Evolutionary conservation across 1,140 invertebrate species (phyloP), one percentile per base, ranked within the genome.

Genomic region (Drosophila ficusphila): DNA sequence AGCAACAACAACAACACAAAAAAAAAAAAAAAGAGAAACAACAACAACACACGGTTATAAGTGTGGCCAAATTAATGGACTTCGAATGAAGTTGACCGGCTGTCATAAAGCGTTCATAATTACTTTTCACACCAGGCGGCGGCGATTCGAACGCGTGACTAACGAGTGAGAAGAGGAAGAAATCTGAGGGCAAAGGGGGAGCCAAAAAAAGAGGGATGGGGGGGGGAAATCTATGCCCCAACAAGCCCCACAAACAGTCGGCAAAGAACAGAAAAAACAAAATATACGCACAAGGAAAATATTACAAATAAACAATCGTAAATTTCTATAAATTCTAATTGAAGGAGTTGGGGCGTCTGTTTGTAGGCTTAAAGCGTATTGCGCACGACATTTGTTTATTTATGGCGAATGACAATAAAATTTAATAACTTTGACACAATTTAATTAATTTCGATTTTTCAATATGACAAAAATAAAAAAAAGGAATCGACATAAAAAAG

Each of bases 71-170:
- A 76, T 76, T 79, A 86, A 85, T 86, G 81, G 76, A 76, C 67
- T 65, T 65, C 56, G 67, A 86, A 85, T 85, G 72, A 76, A 86
- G 81, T 85, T 85, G 81, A 79, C 67, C 81, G 76, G 61, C 76
- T 79, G 81, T 86, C 81, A 85, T 79, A 85, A 86, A 85, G 81
- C 82, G 72, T 52, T 61, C 60, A 86, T 85, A 86, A 86, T 86
- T 85, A 85, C 76, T 76, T 76, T 86, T 85, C 81, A 85, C 81
- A 85, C 79, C 76, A 79, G 52, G 71, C 70, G 60, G 73, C 54
- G 65, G 41, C 41, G 11, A 8, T 33, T 29, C 38, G 54, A 31
- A 42, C 29, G 23, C 27, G 47, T 69, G 61, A 65, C 65, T 42
- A 39, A 54, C 25, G 62, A 41, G 31, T 12, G 27, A 27, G 11